These are phyloP conservation scores for Leptinotarsa juncta DNA, from an alignment of 2,888 invertebrate genomes.

Conservation along the genomic window DNA sequence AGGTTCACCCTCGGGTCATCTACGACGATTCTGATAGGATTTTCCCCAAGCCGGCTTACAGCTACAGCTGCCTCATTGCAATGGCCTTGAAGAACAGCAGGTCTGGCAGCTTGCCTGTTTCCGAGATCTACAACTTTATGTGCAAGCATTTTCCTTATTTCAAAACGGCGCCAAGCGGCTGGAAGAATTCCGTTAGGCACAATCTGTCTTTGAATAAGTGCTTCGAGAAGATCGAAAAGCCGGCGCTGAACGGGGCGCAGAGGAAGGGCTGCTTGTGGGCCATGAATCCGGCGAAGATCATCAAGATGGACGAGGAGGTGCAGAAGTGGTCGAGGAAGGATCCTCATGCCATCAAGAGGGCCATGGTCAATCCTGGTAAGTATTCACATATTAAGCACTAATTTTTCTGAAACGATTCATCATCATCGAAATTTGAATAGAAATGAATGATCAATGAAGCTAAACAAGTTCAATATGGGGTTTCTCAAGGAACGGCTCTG, in stretches of 20 bases:
- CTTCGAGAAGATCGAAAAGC: constrained; percentile 98
- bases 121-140: constrained; percentile 99
- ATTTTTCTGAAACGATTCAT: too few species aligned
- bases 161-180: constrained; percentile 97
- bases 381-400: constrained; percentile 13
- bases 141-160: constrained; percentile 99
- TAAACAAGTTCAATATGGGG: too few species aligned
- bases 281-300: constrained; percentile 93
- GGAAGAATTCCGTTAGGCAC: constrained; percentile 99
- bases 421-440: too few species aligned
- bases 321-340: constrained; percentile 98
- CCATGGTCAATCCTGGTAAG: constrained; percentile 92
- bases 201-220: constrained; percentile 98
- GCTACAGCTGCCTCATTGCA: constrained; percentile 97
- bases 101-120: constrained; percentile 90
- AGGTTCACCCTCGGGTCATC: constrained; percentile 14
- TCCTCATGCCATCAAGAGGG: constrained; percentile 89
- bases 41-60: constrained; percentile 96
- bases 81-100: constrained; percentile 97
- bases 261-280: constrained; percentile 95
- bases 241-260: constrained; percentile 87
- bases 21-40: constrained; percentile 69
- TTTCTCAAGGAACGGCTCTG: too few species aligned
- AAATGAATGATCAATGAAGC: too few species aligned
- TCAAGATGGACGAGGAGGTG: constrained; percentile 98